phyloP scores from a whole-genome alignment of 2,797 vertebrate species.

The Babyrousa celebensis region DNA sequence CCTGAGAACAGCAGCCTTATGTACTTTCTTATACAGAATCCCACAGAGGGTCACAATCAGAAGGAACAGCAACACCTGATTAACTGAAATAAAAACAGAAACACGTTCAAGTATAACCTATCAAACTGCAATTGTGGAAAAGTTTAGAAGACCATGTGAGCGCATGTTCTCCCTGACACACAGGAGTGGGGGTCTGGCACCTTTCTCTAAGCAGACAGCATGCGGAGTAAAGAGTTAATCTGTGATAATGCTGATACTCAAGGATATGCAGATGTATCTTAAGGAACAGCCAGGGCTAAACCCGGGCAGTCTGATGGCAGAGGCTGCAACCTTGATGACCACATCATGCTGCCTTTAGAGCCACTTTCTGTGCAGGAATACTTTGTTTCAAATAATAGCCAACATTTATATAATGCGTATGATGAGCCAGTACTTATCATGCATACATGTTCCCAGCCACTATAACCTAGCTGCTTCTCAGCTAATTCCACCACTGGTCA shows the following conservation, averaged over 20 bases:
- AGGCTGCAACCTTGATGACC: background rate
- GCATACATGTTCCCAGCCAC: background rate
- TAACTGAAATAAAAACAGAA: slow-evolving; percentile 93
- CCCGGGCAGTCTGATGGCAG: background rate
- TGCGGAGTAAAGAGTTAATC: accelerated
- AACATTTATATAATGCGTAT: background rate
- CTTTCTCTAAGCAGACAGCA: background rate
- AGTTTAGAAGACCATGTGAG: background rate
- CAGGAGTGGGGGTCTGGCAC: background rate
- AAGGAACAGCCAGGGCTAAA: background rate
- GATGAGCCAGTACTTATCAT: background rate
- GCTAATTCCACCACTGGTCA: background rate
- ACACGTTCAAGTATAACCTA: background rate
- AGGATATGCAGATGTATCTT: too few relatives aligned
- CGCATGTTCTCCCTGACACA: background rate
- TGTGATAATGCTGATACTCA: background rate
- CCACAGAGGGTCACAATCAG: slow-evolving; percentile 94
- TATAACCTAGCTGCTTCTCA: background rate
- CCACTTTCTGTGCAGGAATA: background rate
- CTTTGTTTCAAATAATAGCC: background rate
- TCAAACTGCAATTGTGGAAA: background rate
- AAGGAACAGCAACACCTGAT: slow-evolving; percentile 94
- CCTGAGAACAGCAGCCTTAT: slow-evolving; percentile 88
- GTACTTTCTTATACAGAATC: slow-evolving; percentile 95
- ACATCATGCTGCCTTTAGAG: background rate